These are phyloP conservation scores for Prochilodus magdalenae DNA, from an alignment of 2,113 vertebrate genomes.

Conservation along the genomic window DNA sequence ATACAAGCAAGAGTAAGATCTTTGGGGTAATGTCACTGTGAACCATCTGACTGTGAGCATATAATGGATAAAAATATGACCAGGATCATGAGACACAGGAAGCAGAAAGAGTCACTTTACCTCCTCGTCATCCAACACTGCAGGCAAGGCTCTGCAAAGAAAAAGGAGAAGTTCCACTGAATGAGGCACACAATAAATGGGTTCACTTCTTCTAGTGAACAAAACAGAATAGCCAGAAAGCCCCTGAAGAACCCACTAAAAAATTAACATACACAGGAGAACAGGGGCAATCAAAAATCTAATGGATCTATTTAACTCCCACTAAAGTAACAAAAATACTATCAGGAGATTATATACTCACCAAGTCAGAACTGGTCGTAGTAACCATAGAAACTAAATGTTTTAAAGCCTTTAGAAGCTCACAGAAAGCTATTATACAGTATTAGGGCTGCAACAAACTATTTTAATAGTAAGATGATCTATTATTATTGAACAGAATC, in stretches of 20 bases:
- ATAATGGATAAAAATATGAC: constrained; percentile 41
- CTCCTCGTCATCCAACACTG: constrained; percentile 79
- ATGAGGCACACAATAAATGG: background rate
- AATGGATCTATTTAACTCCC: too few relatives aligned
- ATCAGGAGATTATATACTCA: too few relatives aligned
- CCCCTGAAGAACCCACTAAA: background rate
- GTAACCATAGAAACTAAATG: too few relatives aligned
- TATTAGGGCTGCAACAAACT: too few relatives aligned
- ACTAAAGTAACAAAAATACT: too few relatives aligned
- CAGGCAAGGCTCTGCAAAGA: constrained; percentile 73
- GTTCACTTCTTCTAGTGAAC: background rate
- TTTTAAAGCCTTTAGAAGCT: too few relatives aligned
- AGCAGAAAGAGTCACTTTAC: constrained; percentile 62
- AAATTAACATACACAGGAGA: background rate
- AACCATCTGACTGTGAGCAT: constrained; percentile 10
- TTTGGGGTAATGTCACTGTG: background rate
- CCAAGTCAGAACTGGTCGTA: too few relatives aligned
- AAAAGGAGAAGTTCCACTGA: background rate
- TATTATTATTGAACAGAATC: too few relatives aligned
- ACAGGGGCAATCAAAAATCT: too few relatives aligned
- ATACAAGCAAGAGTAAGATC: constrained; percentile 5
- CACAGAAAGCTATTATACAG: too few relatives aligned
- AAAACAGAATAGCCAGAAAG: background rate
- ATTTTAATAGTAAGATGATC: too few relatives aligned
- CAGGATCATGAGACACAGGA: constrained; percentile 52